These are phyloP conservation scores for Ptychobarbus kaznakovi DNA, from an alignment of 2,797 vertebrate genomes.

Conservation along the genomic window DNA sequence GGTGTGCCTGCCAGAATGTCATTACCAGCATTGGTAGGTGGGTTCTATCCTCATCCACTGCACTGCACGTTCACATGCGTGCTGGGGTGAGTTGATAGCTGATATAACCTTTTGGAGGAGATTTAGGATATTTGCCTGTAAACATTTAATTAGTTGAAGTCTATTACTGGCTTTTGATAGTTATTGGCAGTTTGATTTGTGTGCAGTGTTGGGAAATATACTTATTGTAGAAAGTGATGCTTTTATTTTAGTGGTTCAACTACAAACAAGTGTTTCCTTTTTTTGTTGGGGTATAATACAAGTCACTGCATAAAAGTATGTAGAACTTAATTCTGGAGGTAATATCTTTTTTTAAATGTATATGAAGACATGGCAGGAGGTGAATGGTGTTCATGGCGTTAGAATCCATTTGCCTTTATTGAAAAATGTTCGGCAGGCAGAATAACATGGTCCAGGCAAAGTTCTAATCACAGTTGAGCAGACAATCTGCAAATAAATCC, in stretches of 20 bases:
- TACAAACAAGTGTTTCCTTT: background rate
- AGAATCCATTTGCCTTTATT: background rate
- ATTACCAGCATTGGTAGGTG: constrained; percentile 58
- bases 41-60: constrained; percentile 47
- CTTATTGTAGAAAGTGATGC: background rate
- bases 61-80: constrained; percentile 42
- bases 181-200: constrained; percentile 1
- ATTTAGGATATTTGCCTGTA: constrained; percentile 45
- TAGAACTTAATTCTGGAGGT: background rate
- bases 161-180: background rate
- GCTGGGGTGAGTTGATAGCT: constrained; percentile 43
- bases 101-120: constrained; percentile 44
- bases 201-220: background rate
- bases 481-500: background rate
- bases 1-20: constrained; percentile 56
- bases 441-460: background rate
- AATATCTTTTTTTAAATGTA: background rate
- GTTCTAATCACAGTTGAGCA: background rate
- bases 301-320: background rate
- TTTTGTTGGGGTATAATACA: background rate
- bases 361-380: background rate
- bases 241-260: background rate
- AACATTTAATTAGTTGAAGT: constrained; percentile 45
- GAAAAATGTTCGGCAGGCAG: background rate
- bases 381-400: background rate